Percentiles rank a stretch among this genome's conserved stretches.
These are phyloP conservation scores for Chondrilla cf. caribensis DNA, from an alignment of 37 sponge, comb jelly and placozoan species.

Conservation along the genomic window DNA sequence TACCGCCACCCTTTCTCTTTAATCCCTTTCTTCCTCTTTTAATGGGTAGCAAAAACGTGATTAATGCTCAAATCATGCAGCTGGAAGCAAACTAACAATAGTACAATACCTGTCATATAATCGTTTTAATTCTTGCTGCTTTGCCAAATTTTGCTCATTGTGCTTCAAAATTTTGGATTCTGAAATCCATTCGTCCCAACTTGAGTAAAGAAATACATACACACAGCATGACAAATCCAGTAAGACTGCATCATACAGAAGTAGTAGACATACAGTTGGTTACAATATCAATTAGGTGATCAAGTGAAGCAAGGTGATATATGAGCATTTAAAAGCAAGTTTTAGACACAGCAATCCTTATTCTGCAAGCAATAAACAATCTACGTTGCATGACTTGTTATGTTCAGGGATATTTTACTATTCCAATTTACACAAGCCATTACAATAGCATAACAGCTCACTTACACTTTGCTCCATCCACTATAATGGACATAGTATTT, in stretches of 20 bases:
- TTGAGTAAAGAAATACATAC: not conserved
- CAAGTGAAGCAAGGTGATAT: no score
- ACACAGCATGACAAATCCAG: no score
- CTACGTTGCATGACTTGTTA: no score
- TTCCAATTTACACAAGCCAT: no score
- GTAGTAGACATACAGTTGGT: no score
- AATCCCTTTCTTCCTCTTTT: not conserved
- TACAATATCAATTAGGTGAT: no score
- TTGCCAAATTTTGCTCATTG: conserved; percentile 82
- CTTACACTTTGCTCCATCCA: conserved; percentile 92
- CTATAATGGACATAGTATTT: conserved; percentile 83
- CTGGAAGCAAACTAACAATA: not conserved
- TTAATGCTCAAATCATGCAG: not conserved
- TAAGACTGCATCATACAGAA: no score
- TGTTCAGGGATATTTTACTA: no score
- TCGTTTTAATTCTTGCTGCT: conserved; percentile 74
- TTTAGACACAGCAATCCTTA: no score
- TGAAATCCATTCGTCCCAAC: conserved; percentile 96
- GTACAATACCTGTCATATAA: conserved; percentile 32
- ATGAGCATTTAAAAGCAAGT: no score
- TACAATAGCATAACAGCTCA: not conserved
- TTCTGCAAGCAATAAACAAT: no score
- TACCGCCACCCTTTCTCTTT: conserved; percentile 23
- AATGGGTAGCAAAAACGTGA: not conserved
- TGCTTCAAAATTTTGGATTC: conserved; percentile 71